phyloP scores from a whole-genome alignment of 2,888 invertebrate genomes.

The Amiota communis region DNA sequence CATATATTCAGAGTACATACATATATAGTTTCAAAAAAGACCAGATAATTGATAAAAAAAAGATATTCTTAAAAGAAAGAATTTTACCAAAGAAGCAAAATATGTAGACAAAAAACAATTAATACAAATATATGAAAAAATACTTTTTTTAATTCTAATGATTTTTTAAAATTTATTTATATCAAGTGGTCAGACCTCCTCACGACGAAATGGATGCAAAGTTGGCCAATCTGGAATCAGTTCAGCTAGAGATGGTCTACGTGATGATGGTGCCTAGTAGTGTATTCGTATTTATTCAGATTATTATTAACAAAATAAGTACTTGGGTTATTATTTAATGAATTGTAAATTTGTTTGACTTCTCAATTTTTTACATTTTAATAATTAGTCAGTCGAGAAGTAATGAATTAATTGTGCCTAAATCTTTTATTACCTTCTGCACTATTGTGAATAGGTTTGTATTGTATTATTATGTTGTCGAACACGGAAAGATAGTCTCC shows the following conservation, averaged over 20 bases:
- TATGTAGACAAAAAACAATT: slow-evolving; percentile 11
- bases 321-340: background rate
- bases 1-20: background rate
- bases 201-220: slow-evolving; percentile 73
- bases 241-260: slow-evolving; percentile 93
- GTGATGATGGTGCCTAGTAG: slow-evolving; percentile 74
- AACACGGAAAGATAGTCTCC: no score
- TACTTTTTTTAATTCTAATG: background rate
- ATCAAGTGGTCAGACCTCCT: slow-evolving; percentile 79
- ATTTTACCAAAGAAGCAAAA: slow-evolving; percentile 7
- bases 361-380: no score
- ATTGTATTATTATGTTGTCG: no score
- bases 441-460: no score
- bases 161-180: slow-evolving; percentile 8
- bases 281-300: slow-evolving; percentile 34
- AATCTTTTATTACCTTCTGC: no score
- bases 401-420: no score
- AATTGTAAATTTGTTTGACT: background rate
- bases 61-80: slow-evolving; percentile 4
- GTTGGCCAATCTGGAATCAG: slow-evolving; percentile 97
- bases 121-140: background rate
- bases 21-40: background rate
- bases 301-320: background rate
- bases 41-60: background rate
- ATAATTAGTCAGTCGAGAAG: no score